Percentiles rank a stretch among this genome's conserved stretches.
Evolutionary conservation across 2,113 vertebrate genomes (phyloP).

Genomic region (Ictidomys tridecemlineatus): DNA sequence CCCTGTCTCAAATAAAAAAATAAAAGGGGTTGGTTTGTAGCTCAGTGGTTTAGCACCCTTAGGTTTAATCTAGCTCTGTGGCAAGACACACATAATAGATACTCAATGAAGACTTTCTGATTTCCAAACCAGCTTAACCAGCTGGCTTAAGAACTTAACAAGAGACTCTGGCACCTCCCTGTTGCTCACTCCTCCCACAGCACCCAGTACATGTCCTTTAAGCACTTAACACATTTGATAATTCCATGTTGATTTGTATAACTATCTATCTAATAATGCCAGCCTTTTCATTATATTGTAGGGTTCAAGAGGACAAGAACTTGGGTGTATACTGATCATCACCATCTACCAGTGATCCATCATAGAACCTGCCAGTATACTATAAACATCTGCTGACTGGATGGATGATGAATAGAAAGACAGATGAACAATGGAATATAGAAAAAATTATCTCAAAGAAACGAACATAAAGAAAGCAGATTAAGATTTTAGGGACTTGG

Average conservation of each 20-base stretch:
- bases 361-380: not conserved
- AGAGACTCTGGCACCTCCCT: not conserved
- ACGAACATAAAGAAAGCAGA: not conserved
- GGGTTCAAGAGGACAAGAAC: not conserved
- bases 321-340: not conserved
- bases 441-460: conserved; percentile 11
- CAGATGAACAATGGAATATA: not conserved
- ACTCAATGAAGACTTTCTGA: not conserved
- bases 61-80: not conserved
- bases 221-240: not conserved
- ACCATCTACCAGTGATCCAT: not conserved
- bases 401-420: not conserved
- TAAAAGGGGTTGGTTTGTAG: too few species aligned
- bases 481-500: conserved; percentile 4
- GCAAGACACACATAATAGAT: not conserved
- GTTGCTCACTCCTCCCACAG: not conserved
- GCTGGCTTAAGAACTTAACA: not conserved
- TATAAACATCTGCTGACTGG: not conserved
- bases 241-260: not conserved
- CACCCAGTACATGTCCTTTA: not conserved
- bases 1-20: too few species aligned
- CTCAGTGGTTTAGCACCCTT: too few species aligned
- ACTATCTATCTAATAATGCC: conserved; percentile 13
- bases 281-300: not conserved
- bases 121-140: conserved; percentile 25